Evolutionary conservation across 2,797 vertebrate species (phyloP).

Genomic region (Huso huso): DNA sequence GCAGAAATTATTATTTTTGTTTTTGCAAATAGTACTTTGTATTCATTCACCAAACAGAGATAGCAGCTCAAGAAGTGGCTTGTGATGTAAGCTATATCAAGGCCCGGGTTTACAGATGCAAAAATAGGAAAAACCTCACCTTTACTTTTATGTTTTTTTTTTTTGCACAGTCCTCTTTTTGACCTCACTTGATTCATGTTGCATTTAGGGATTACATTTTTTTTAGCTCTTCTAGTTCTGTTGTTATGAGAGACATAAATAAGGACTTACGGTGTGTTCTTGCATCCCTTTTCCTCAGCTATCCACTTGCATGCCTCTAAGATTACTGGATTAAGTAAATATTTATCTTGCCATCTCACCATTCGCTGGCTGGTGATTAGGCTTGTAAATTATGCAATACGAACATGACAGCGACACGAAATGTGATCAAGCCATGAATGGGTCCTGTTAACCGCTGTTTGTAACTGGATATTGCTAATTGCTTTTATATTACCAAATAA

Average conservation of each 20-base stretch:
- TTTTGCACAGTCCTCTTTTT: background rate
- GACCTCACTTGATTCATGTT: too few species aligned
- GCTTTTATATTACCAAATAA: conserved; percentile 18
- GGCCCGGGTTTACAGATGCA: too few species aligned
- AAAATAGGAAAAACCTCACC: too few species aligned
- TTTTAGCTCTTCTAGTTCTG: too few species aligned
- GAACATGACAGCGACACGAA: conserved; percentile 33
- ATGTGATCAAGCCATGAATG: conserved; percentile 22
- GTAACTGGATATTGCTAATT: conserved; percentile 24
- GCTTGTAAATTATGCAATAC: conserved; percentile 30
- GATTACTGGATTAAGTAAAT: conserved; percentile 10
- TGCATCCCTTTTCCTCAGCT: background rate
- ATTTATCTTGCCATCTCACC: conserved; percentile 16
- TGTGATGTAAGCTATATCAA: too few species aligned
- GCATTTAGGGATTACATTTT: too few species aligned
- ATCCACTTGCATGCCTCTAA: conserved; percentile 1
- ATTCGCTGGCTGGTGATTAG: conserved; percentile 9
- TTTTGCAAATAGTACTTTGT: too few species aligned
- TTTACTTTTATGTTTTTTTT: background rate
- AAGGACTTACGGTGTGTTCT: too few species aligned
- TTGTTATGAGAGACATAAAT: background rate
- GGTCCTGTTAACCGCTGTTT: conserved; percentile 18
- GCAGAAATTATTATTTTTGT: background rate
- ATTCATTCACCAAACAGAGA: too few species aligned
- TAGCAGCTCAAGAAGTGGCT: conserved; percentile 5